These are phyloP conservation scores for Meloidogyne hapla DNA, from an alignment of 1,140 invertebrate species.

Conservation along the genomic window DNA sequence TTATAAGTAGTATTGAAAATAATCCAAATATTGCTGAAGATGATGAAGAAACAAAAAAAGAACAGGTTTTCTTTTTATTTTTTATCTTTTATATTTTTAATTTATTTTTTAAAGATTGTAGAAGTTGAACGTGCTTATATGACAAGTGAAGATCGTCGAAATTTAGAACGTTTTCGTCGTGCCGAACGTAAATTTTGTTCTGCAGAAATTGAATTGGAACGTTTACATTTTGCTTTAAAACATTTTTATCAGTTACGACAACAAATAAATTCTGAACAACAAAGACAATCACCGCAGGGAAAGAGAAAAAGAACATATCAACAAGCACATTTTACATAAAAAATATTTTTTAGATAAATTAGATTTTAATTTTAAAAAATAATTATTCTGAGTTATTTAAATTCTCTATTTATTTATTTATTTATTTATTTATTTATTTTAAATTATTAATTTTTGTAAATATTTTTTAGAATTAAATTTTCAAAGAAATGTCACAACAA, in stretches of 20 bases:
- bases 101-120: constrained; percentile 11
- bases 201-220: constrained; percentile 36
- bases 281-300: constrained; percentile 7
- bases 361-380: not conserved
- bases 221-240: constrained; percentile 34
- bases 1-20: constrained; percentile 33
- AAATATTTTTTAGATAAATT: not conserved
- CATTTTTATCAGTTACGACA: constrained; percentile 30
- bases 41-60: constrained; percentile 38
- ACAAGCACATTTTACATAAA: not conserved
- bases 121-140: constrained; percentile 37
- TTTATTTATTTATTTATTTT: not conserved
- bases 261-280: constrained; percentile 13
- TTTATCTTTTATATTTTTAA: not conserved
- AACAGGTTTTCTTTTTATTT: constrained; percentile 31
- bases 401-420: not conserved
- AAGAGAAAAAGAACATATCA: not conserved
- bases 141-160: constrained; percentile 27
- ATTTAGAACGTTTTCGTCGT: constrained; percentile 27
- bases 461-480: too few relatives aligned
- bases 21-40: constrained; percentile 25
- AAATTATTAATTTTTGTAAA: not conserved
- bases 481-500: not conserved
- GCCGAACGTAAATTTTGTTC: constrained; percentile 25
- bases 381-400: not conserved